Evolutionary conservation across 2,113 vertebrate genomes (phyloP), one percentile per base, ranked within the genome.

Genomic region (Patagioenas fasciata): DNA sequence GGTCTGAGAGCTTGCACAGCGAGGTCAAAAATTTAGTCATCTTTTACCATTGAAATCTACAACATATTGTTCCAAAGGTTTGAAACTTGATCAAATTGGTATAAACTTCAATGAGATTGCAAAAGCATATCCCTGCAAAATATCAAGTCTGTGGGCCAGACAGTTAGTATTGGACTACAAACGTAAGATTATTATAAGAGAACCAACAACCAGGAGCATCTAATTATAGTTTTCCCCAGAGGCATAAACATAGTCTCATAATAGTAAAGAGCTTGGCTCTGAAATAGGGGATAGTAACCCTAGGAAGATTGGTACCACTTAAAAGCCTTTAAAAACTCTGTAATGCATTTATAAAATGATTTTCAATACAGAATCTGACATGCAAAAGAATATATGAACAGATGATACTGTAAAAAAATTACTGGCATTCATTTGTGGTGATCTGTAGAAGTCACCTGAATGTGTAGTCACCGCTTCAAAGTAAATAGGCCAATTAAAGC

Each of bases 271-370:
- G 24, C 29, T 79, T 90, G 36, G 25, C 26, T 92, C 50, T 80
- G 15, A 42, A 82, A 38, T 34, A 80, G 44, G 54, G 54, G 53
- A 53, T 85, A 75, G 50, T 69, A 69, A 34, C 57, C 32, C 48
- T 82, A 83, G 77, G 51, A 86, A 92, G 86, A 95, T 36, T 65
- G 31, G 36, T 69, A 62, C 23, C 36, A 73, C 77, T 91, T 85
- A 92, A 94, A 88, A 83, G 50, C 67, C 40, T 65, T 86, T 85
- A 77, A 92, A 88, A 92, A 66, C 47, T 78, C 47, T 66, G 50
- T 92, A 66, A 91, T 61, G 13, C 4, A 5, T 77, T 84, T 91
- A 31, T 31, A 92, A 73, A 65, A 73, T 73, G 36, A 38, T 80
- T 93, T 88, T 88, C 26, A 61, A 5, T 90, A 64, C 34, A 42